Evolutionary conservation across 1,140 invertebrate genomes (phyloP), one percentile per base, ranked within the genome.

Genomic region (Calosoma granatense): DNA sequence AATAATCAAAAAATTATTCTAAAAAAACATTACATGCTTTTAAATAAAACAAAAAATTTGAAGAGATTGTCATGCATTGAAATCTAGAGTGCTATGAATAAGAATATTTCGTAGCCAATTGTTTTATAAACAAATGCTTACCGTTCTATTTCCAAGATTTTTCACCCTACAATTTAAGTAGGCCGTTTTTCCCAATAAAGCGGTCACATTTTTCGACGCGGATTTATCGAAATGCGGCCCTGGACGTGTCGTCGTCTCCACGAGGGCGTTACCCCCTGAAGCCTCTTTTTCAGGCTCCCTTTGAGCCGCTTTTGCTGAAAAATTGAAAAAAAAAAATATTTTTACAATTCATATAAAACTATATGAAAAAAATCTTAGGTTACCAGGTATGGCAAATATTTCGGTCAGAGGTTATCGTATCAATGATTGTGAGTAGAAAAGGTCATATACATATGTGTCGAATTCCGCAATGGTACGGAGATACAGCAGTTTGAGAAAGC

Each of bases 141-240:
- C 87, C 74, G 87, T 89, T 68, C 83, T 78, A 63, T 90, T 87
- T 22, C 85, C 86, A 39, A 90, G 77, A 70, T 90, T 88, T 58
- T 81, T 78, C 12, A 91, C 84, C 30, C 85, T 79, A 72, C 88
- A 91, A 61, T 81, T 85, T 17, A 91, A 76, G 59, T 83, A 81
- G 1, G 87, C 84, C 0, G 85, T 84, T 68, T 87, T 88, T 9
- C 86, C 87, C 1, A 88, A 85, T 1, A 89, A 75, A 1, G 87
- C 87, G 21, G 87, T 90, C 21, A 89, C 85, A 69, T 91, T 90
- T 64, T 79, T 83, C 1, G 87, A 87, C 41, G 80, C 85, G 1
- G 78, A 75, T 21, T 80, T 75, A 60, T 88, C 86, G 65, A 89
- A 88, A 65, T 83, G 84, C 0, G 87, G 86, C 2, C 84, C 85